Base-by-base conservation (phyloP, 1,140 invertebrate genomes). In the Nasonia giraulti region DNA sequence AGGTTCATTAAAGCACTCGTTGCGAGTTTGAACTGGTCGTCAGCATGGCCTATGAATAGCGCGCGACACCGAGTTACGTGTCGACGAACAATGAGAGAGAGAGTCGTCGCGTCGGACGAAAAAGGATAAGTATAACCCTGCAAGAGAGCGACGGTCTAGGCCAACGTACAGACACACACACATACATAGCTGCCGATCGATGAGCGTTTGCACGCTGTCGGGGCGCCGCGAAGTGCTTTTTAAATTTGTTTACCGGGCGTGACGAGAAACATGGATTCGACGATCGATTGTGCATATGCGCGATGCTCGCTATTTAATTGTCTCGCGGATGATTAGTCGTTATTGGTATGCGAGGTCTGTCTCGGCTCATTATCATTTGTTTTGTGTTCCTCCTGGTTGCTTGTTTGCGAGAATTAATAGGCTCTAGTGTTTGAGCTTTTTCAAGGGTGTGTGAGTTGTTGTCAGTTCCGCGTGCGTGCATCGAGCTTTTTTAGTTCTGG, bases 1-100 rank as follows among this genome's bases (percentile, higher is more conserved):
- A 68, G 80, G 44, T 81, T 73, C 80, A 74, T 81, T 81, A 81
- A 81, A 81, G 80, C 69, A 11, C 33, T 68, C 37, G 31, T 23
- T 44, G 27, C 78, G 73, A 81, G 80, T 81, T 73, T 47, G 73
- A 73, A 33, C 80, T 23, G 40, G 80, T 50, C 27, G 79, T 12
- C 79, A 27, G 27, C 27, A 14, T 1, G 17, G 62, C 37, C 78
- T 80, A 80, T 80, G 78, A 80, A 80, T 80, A 80, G 66, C 78
- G 7, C 27, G 10, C 23, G 37, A 37, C 66, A 80, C 66, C 33
- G 27, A 69, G 62, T 68, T 80, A 69, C 78, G 78, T 80, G 77
- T 50, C 44, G n/a, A 37, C 50, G 55, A 79, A 79, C 77, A 79
- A 79, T 79, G 77, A 79, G 27, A 62, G 27, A 27, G 27, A 27